phyloP scores from a whole-genome alignment of 2,888 invertebrate genomes.

The Stenolophus ochropezus region DNA sequence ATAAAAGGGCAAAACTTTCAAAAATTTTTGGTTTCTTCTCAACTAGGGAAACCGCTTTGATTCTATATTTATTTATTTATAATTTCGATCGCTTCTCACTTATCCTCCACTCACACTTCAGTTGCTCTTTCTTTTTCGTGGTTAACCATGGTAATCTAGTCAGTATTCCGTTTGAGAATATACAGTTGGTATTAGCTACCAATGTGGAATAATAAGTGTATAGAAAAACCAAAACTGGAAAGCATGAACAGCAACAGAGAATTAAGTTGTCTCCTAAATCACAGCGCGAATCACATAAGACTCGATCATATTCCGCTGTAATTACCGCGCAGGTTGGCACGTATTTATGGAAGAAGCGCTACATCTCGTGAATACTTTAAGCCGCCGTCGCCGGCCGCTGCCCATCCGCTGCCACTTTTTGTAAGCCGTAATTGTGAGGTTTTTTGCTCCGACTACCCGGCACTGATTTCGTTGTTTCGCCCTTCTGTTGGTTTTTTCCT shows the following conservation, averaged over 20 bases:
- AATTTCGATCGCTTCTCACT: no score
- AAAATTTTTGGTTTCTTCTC: no score
- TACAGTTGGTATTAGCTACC: no score
- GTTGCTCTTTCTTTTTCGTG: no score
- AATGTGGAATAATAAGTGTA: no score
- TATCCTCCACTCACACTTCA: no score
- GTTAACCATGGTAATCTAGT: no score
- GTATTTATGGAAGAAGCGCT: slow-evolving; percentile 43
- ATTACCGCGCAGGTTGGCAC: slow-evolving; percentile 35
- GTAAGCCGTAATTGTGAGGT: slow-evolving; percentile 52
- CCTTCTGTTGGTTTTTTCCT: slow-evolving; percentile 52
- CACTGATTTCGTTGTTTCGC: slow-evolving; percentile 53
- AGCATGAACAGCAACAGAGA: background rate
- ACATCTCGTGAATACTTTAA: slow-evolving; percentile 36
- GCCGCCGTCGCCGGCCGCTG: background rate
- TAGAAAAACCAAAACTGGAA: background rate
- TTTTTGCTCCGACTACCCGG: slow-evolving; percentile 29
- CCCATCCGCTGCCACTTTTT: slow-evolving; percentile 20
- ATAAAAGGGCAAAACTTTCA: no score
- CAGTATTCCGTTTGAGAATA: no score
- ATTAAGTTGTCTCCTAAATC: background rate
- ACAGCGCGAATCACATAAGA: background rate
- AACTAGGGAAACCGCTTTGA: no score
- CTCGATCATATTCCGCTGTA: background rate
- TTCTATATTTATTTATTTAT: no score